Evolutionary conservation across 2,888 invertebrate species (phyloP).

Genomic region (Drosophila mimetica): DNA sequence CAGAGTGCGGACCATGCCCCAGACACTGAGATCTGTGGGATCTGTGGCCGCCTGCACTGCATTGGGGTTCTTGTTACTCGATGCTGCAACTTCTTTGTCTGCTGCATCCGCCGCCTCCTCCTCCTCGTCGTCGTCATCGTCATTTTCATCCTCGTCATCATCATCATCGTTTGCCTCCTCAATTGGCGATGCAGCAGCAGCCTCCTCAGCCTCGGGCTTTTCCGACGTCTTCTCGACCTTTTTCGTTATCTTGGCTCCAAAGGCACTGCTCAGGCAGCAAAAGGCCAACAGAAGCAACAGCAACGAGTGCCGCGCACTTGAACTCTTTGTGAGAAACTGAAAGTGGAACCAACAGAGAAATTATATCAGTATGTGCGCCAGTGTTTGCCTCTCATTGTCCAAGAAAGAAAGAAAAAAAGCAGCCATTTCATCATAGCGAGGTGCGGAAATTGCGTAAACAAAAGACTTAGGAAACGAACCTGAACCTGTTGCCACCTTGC

Average conservation of each 20-base stretch:
- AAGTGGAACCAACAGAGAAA: slow-evolving; percentile 61
- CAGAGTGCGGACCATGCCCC: slow-evolving; percentile 78
- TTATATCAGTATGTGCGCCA: slow-evolving; percentile 36
- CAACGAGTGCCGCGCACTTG: slow-evolving; percentile 62
- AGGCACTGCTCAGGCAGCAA: slow-evolving; percentile 60
- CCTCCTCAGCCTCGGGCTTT: slow-evolving; percentile 36
- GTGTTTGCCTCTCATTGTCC: slow-evolving; percentile 35
- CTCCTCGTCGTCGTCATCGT: slow-evolving; percentile 36
- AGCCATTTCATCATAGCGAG: slow-evolving; percentile 59
- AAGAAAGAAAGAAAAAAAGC: slow-evolving; percentile 43
- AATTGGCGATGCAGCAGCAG: slow-evolving; percentile 18
- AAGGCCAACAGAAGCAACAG: slow-evolving; percentile 62
- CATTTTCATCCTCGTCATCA: slow-evolving; percentile 42
- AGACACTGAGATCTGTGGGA: slow-evolving; percentile 74
- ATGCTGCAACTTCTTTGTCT: slow-evolving; percentile 49
- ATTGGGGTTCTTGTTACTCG: slow-evolving; percentile 57
- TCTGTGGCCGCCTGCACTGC: slow-evolving; percentile 66
- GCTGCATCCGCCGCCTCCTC: slow-evolving; percentile 22
- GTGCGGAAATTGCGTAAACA: slow-evolving; percentile 69
- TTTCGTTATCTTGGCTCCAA: slow-evolving; percentile 70
- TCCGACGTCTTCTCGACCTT: slow-evolving; percentile 50
- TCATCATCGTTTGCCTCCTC: slow-evolving; percentile 38
- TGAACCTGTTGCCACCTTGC: slow-evolving; percentile 36
- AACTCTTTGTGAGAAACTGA: slow-evolving; percentile 74
- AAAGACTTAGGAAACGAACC: slow-evolving; percentile 74